Evolutionary conservation across 2,797 vertebrate genomes (phyloP).

Genomic region (Pseudochromis fuscus): DNA sequence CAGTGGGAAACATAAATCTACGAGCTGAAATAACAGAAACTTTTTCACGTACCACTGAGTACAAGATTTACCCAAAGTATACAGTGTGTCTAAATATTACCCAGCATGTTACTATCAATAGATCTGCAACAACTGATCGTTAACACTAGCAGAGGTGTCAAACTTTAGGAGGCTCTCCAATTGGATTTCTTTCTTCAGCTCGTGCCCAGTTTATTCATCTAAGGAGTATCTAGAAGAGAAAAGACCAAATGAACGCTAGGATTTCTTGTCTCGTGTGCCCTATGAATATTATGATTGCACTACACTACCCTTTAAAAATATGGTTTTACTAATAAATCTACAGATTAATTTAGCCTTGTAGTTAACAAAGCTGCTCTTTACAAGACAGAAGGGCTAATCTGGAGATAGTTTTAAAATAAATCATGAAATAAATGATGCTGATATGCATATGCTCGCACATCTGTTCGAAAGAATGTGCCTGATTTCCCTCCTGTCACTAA

Average conservation of each 20-base stretch:
- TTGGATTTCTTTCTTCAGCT: slow-evolving; percentile 13
- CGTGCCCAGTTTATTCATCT: neutral
- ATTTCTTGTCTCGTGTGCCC: slow-evolving; percentile 20
- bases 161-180: neutral
- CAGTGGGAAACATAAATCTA: slow-evolving; percentile 1
- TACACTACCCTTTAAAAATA: neutral
- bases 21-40: slow-evolving; percentile 13
- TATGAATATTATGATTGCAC: slow-evolving; percentile 15
- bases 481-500: slow-evolving; percentile 13
- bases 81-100: neutral
- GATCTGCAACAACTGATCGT: neutral
- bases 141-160: neutral
- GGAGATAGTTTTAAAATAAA: slow-evolving; percentile 30
- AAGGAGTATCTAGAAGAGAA: slow-evolving; percentile 11
- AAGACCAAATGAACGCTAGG: slow-evolving; percentile 11
- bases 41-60: neutral
- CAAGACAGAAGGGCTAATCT: slow-evolving; percentile 16
- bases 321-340: neutral
- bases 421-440: neutral
- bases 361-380: slow-evolving; percentile 2
- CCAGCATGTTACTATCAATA: slow-evolving; percentile 1
- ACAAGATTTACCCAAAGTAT: neutral
- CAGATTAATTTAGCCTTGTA: neutral
- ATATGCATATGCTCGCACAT: slow-evolving; percentile 36
- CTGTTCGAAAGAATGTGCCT: slow-evolving; percentile 27